phyloP scores from a whole-genome alignment of 2,888 invertebrate species.

The Apamea anceps region DNA sequence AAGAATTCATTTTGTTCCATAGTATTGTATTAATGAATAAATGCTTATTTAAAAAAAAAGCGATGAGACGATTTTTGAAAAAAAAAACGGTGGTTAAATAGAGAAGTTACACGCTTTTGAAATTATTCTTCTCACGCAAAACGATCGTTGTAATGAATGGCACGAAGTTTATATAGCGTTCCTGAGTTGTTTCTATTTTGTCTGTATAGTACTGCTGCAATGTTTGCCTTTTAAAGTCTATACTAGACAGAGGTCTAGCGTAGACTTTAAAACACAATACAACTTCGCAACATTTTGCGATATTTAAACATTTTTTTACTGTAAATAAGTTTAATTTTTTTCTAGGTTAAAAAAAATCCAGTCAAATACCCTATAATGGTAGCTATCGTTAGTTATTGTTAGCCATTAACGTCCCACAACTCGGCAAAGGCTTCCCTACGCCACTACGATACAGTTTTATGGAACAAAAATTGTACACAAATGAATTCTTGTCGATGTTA shows the following conservation, averaged over 20 bases:
- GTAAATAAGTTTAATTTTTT: no score
- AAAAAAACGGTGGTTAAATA: background rate
- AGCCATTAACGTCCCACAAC: no score
- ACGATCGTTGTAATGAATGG: background rate
- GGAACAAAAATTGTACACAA: background rate
- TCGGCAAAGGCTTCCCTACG: no score
- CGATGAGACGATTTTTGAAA: background rate
- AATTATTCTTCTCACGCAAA: background rate
- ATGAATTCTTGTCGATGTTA: background rate
- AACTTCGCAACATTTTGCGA: background rate
- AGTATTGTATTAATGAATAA: background rate
- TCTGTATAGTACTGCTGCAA: background rate
- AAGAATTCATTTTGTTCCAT: background rate
- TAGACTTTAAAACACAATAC: background rate
- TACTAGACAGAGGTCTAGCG: no score
- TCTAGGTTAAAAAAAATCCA: background rate
- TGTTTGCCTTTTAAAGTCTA: background rate
- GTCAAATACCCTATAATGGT: no score
- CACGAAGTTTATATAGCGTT: background rate
- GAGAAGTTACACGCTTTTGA: background rate
- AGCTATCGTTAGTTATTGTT: no score
- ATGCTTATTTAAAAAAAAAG: background rate
- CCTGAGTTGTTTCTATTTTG: background rate
- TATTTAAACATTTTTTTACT: background rate
- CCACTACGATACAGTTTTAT: background rate